These are phyloP conservation scores for Sebastes melanostomus DNA, from an alignment of 2,797 vertebrate genomes.

Conservation along the genomic window DNA sequence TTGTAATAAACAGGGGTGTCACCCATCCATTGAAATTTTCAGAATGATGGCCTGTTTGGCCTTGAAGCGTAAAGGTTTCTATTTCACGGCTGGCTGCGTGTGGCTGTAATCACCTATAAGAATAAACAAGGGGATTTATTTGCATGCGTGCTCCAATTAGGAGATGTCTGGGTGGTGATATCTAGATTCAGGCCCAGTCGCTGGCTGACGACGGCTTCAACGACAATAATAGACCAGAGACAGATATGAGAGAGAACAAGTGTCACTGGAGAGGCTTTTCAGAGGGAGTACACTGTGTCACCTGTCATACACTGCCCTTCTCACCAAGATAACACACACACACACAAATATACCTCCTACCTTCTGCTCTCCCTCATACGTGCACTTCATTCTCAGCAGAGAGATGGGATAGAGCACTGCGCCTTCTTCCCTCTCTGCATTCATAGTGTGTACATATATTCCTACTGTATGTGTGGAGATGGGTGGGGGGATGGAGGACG, in stretches of 20 bases:
- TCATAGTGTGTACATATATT: conserved; percentile 8
- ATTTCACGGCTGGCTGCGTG: conserved; percentile 55
- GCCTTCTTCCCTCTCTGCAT: conserved; percentile 6
- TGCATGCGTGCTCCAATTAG: conserved; percentile 53
- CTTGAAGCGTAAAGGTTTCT: conserved; percentile 33
- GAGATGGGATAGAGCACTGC: background rate
- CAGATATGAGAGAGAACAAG: conserved; percentile 41
- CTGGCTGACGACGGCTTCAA: background rate
- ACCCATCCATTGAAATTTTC: conserved; percentile 14
- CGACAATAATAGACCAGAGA: conserved; percentile 36
- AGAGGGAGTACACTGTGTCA: conserved; percentile 2
- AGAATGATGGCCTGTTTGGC: conserved; percentile 10
- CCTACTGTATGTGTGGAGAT: conserved; percentile 8
- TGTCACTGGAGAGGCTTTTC: conserved; percentile 40
- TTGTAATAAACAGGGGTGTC: background rate
- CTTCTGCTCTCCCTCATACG: background rate
- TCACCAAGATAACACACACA: conserved; percentile 6
- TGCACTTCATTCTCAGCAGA: conserved; percentile 17
- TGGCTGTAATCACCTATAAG: conserved; percentile 41
- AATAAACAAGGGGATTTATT: conserved; percentile 51
- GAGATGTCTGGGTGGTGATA: conserved; percentile 36
- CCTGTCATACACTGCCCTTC: conserved; percentile 36
- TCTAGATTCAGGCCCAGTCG: conserved; percentile 13
- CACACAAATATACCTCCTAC: background rate
- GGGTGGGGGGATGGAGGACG: conserved; percentile 7